Evolutionary conservation across 2,113 vertebrate species (phyloP), one percentile per base, ranked within the genome.

Genomic region (Climacteris rufus): DNA sequence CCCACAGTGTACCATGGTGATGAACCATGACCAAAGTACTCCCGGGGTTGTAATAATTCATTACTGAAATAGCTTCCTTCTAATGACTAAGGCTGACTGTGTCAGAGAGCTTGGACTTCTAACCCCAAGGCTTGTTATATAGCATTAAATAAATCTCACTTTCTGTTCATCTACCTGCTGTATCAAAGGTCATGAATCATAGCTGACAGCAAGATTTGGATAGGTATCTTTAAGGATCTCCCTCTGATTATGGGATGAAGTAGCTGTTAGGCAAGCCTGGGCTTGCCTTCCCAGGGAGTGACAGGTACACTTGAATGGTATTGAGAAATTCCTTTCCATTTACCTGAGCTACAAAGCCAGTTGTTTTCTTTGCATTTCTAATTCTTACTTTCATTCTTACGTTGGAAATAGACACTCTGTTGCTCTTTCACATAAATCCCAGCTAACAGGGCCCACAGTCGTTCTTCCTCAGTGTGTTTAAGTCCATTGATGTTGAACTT

Each of bases 1-100:
- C 70, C 85, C 76, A 75, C 19, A 56, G 79, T 9, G 60, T 77
- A 44, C 87, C 90, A 30, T 24, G 66, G 93, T 91, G 90, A 86
- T 95, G 96, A 93, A 90, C 94, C 95, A 93, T 96, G 93, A 96
- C 85, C 85, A 83, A 86, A 94, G 60, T 68, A 79, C 60, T 95
- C 93, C 85, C 56, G 0, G 40, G 68, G 45, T 44, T 74, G 92
- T 86, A 92, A 81, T 94, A 95, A 93, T 92, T 96, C 76, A 78
- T 96, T 93, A 93, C 76, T 44, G 85, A 86, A 96, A 95, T 86
- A 78, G 23, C 47, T 95, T 92, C 47, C 44, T 70, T 74, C 64
- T 95, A 94, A 95, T 82, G 91, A 91, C 77, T 91, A 61, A 90
- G 91, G 93, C 81, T 60, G 71, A 59, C 42, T 90, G 59, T 93